phyloP scores from a whole-genome alignment of 2,113 vertebrate genomes.

The Aphelocoma coerulescens region DNA sequence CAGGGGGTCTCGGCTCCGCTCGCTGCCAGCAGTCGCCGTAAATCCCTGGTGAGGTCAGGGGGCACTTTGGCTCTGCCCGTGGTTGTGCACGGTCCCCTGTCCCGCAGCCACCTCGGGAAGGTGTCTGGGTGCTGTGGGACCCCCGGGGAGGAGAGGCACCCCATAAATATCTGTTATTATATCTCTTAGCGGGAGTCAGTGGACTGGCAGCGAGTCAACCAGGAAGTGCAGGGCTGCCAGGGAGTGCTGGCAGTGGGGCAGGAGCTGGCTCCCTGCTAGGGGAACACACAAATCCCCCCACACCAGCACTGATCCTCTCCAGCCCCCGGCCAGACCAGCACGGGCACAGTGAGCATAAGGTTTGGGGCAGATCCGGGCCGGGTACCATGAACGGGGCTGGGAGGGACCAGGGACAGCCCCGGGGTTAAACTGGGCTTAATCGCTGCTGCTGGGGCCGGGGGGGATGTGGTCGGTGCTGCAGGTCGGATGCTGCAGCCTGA shows the following conservation, averaged over 20 bases:
- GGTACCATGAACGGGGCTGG: not conserved
- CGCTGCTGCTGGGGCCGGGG: not conserved
- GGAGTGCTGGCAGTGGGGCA: not conserved
- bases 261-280: not conserved
- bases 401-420: not conserved
- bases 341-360: fast-evolving
- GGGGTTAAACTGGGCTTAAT: not conserved
- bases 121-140: not conserved
- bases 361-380: not conserved
- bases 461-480: not conserved
- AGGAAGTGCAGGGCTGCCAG: not conserved
- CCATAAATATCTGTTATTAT: fast-evolving
- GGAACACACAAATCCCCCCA: not conserved
- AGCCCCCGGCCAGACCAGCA: not conserved
- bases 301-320: fast-evolving
- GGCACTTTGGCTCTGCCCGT: fast-evolving
- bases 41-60: fast-evolving
- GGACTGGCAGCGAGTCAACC: fast-evolving
- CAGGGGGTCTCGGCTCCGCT: not conserved
- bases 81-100: not conserved
- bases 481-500: not conserved
- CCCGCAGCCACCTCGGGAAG: not conserved
- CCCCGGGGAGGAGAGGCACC: not conserved
- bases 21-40: fast-evolving
- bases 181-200: fast-evolving